Evolutionary conservation across 2,113 vertebrate species (phyloP), one percentile per base, ranked within the genome.

Genomic region (Zingel zingel): DNA sequence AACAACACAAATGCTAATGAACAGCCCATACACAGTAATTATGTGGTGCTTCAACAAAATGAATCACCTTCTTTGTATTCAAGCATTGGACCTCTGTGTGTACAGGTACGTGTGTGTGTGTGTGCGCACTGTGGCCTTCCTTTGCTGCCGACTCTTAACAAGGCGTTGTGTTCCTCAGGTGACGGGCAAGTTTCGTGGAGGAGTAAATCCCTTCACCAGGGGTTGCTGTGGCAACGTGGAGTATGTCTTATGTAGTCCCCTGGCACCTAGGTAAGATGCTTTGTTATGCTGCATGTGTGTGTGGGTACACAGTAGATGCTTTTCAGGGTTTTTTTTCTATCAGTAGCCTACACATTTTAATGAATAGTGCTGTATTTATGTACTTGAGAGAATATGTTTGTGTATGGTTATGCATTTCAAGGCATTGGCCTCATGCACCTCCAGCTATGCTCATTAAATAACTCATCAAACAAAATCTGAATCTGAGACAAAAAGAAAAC

Each of bases 161-260:
- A 71, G 16, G 12, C 43, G 12, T 13, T 84, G 51, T 91, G 66
- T 80, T 85, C 79, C 79, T 85, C 89, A 94, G 98, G 98, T 99
- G 93, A 99, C 98, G 0, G 98, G 98, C 61, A 99, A 99, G 93
- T 99, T 99, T 91, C 97, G 98, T 45, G 98, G 98, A 75, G 98
- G 98, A 77, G 97, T 99, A 85, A 99, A 99, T 91, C 98, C 98
- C 68, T 99, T 99, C 92, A 99, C 98, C 9, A 96, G 95, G 53
- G 97, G 98, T 94, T 99, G 98, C 95, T 98, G 96, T 66, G 97
- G 98, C 87, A 99, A 99, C 0, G 96, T 99, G 94, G 96, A 99
- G 83, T 97, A 98, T 0, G 97, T 99, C 87, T 95, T 99, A 36
- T 99, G 97, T 92, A 99, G 97, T 91, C 97, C 98, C 45, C 92